A percentile compares a stretch with the other conserved stretches of the same genome.
These are phyloP conservation scores for Eugnorisma glareosa DNA, from an alignment of 2,888 invertebrate genomes.

Conservation along the genomic window DNA sequence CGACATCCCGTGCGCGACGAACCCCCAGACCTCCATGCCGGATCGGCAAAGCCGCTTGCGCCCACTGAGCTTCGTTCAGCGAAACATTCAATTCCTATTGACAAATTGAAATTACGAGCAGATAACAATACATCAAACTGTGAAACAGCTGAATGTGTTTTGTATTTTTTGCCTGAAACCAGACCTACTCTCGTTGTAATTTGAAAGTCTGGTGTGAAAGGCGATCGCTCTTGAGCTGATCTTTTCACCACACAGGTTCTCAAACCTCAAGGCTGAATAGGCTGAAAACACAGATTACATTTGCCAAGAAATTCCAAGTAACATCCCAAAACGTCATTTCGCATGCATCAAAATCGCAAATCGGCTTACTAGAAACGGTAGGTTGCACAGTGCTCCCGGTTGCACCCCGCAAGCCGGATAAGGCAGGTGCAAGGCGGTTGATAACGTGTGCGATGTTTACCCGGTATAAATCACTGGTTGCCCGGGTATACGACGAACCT, in stretches of 20 bases:
- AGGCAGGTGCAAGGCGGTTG: slow-evolving; percentile 84
- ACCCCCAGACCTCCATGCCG: too few relatives aligned
- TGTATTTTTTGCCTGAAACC: not conserved
- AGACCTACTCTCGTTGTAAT: not conserved
- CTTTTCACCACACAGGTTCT: slow-evolving; percentile 1
- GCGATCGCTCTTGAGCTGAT: not conserved
- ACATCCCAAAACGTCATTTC: slow-evolving; percentile 64
- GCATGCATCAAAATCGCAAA: slow-evolving; percentile 83
- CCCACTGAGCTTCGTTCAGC: too few relatives aligned
- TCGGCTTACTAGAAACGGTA: slow-evolving; percentile 77
- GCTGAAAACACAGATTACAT: slow-evolving; percentile 44
- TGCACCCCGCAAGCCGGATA: slow-evolving; percentile 71
- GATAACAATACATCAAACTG: slow-evolving; percentile 19
- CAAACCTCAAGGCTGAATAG: slow-evolving; percentile 10
- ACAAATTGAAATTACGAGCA: slow-evolving; percentile 39
- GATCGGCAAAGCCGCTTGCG: too few relatives aligned
- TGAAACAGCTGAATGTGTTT: not conserved
- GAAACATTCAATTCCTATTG: too few relatives aligned
- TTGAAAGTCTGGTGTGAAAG: not conserved
- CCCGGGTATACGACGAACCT: slow-evolving; percentile 63
- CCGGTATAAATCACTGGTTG: slow-evolving; percentile 75
- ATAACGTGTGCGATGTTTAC: slow-evolving; percentile 84
- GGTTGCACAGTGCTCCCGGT: slow-evolving; percentile 51
- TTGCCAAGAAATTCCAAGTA: slow-evolving; percentile 43
- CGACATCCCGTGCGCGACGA: too few relatives aligned